phyloP scores from a whole-genome alignment of 2,888 invertebrate species.

The Desoria tigrina region DNA sequence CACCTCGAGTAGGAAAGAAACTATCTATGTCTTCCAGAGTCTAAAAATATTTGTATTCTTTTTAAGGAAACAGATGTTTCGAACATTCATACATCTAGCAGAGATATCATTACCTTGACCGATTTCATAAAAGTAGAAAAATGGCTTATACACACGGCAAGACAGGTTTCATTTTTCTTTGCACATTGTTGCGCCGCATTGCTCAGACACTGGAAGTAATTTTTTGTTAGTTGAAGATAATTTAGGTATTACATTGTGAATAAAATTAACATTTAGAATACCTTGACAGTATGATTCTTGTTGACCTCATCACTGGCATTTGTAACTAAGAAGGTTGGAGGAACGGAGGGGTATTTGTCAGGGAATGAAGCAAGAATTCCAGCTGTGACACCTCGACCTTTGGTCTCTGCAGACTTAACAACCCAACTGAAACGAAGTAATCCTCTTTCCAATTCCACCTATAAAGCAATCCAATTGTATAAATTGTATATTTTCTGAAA shows the following conservation, averaged over 20 bases:
- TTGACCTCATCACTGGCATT: conserved; percentile 69
- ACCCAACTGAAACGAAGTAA: conserved; percentile 51
- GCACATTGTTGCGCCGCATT: conserved; percentile 80
- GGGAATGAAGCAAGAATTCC: conserved; percentile 71
- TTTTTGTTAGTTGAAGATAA: conserved; percentile 8
- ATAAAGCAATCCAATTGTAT: no score
- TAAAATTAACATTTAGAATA: conserved; percentile 41
- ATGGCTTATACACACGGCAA: conserved; percentile 59
- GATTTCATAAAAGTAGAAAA: conserved; percentile 49
- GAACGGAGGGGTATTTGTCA: conserved; percentile 69
- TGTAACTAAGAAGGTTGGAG: conserved; percentile 67
- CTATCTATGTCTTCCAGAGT: conserved; percentile 30
- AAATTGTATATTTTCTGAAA: no score
- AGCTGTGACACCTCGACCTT: conserved; percentile 56
- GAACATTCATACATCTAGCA: no score
- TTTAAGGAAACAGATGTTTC: background rate
- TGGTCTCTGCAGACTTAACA: conserved; percentile 32
- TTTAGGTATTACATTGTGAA: background rate
- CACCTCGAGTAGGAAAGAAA: conserved; percentile 56
- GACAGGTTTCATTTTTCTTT: conserved; percentile 78
- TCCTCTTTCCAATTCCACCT: conserved; percentile 44
- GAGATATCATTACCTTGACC: conserved; percentile 48
- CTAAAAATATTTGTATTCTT: conserved; percentile 8
- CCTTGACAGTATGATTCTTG: conserved; percentile 76
- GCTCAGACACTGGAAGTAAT: conserved; percentile 65